These are phyloP conservation scores for Adrianichthys oophorus DNA, from an alignment of 2,797 vertebrate genomes.

Conservation along the genomic window DNA sequence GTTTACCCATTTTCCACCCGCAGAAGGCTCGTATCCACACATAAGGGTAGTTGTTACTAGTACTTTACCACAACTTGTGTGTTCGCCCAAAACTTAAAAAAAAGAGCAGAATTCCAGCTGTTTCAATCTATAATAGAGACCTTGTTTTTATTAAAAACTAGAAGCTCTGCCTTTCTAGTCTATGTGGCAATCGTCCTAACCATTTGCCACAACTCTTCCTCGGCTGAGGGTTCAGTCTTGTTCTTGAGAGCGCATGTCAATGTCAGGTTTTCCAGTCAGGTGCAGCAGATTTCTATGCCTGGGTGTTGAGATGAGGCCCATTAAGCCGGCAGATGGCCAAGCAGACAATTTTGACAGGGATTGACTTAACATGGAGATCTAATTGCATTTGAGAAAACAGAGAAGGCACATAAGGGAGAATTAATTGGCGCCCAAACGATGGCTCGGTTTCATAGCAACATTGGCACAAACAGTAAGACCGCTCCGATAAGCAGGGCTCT, in stretches of 20 bases:
- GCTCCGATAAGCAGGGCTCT: not conserved
- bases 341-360: constrained; percentile 30
- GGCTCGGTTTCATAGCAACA: constrained; percentile 43
- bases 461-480: constrained; percentile 6
- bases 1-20: no score
- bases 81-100: no score
- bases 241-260: no score
- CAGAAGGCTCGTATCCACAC: no score
- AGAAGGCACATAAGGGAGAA: constrained; percentile 44
- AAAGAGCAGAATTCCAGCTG: no score
- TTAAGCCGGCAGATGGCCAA: constrained; percentile 51
- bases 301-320: constrained; percentile 21
- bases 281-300: constrained; percentile 3
- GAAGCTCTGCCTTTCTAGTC: no score
- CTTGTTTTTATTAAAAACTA: no score
- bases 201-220: constrained; percentile 10
- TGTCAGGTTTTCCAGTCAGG: constrained; percentile 15
- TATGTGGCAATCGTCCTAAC: constrained; percentile 5
- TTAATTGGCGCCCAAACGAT: constrained; percentile 34
- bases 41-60: no score
- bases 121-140: no score
- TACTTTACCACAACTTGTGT: no score
- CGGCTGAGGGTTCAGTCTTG: constrained; percentile 7
- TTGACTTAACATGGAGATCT: constrained; percentile 56
- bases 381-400: constrained; percentile 60